Conservation (phyloP, 2,888 invertebrate species). For the Eurytoma californica region DNA sequence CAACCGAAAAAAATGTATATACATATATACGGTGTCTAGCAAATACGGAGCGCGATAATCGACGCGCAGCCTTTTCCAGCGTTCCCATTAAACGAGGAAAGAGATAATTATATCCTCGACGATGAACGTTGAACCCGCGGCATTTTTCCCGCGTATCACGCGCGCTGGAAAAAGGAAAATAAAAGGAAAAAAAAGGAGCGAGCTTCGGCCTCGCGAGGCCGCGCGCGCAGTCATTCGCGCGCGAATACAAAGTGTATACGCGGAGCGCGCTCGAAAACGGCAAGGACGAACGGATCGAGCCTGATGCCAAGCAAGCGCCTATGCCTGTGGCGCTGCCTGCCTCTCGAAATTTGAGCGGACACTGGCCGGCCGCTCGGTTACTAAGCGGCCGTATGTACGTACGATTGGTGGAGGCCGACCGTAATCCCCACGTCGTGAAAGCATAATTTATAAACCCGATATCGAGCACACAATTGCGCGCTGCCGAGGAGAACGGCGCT, state of each 20-base stretch:
- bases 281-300: not conserved
- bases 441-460: not conserved
- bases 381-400: not conserved
- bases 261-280: not conserved
- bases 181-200: slow-evolving; percentile 5
- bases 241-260: not conserved
- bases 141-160: no score
- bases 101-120: no score
- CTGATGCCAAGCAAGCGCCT: not conserved
- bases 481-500: not conserved
- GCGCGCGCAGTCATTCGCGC: not conserved
- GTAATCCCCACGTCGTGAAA: no score
- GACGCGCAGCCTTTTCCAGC: no score
- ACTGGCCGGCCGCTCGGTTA: slow-evolving; percentile 2
- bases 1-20: no score
- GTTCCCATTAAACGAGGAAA: no score
- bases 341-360: not conserved
- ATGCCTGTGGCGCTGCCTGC: not conserved
- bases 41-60: no score
- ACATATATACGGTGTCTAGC: not conserved
- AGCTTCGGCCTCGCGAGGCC: not conserved
- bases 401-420: not conserved
- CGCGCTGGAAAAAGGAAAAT: not conserved
- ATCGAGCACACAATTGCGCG: not conserved
- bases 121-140: no score